phyloP scores from a whole-genome alignment of 2,888 invertebrate species.

The Polymixis flavicincta region DNA sequence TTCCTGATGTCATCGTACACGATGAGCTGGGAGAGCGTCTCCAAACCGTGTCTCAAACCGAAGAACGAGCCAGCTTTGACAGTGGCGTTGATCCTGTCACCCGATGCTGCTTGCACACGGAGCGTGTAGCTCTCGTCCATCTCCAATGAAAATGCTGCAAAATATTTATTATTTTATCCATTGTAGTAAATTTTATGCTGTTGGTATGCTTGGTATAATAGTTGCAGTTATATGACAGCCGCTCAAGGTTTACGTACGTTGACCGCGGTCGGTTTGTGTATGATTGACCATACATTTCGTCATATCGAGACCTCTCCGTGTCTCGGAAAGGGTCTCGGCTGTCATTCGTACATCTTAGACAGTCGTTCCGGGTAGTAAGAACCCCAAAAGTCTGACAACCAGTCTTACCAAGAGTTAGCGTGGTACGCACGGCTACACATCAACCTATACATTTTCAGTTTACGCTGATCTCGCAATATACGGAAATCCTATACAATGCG shows the following conservation, averaged over 20 bases:
- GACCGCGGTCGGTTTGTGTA: not conserved
- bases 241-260: not conserved
- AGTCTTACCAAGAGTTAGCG: not conserved
- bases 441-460: no score
- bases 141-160: slow-evolving; percentile 87
- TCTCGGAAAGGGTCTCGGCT: no score
- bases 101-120: slow-evolving; percentile 79
- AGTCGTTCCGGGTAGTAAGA: not conserved
- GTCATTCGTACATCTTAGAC: no score
- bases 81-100: slow-evolving; percentile 89
- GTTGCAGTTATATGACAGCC: not conserved
- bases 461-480: no score
- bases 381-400: not conserved
- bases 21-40: slow-evolving; percentile 92
- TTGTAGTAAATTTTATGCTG: not conserved
- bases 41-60: slow-evolving; percentile 92
- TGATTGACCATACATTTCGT: not conserved
- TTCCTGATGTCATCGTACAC: slow-evolving; percentile 92
- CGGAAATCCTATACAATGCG: no score
- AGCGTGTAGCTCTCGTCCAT: slow-evolving; percentile 91
- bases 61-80: slow-evolving; percentile 92
- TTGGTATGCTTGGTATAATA: not conserved
- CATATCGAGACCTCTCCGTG: not conserved
- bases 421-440: no score
- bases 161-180: not conserved